Evolutionary conservation across 2,113 vertebrate genomes (phyloP), one percentile per base, ranked within the genome.

Genomic region (Poeciliopsis turrubarensis): DNA sequence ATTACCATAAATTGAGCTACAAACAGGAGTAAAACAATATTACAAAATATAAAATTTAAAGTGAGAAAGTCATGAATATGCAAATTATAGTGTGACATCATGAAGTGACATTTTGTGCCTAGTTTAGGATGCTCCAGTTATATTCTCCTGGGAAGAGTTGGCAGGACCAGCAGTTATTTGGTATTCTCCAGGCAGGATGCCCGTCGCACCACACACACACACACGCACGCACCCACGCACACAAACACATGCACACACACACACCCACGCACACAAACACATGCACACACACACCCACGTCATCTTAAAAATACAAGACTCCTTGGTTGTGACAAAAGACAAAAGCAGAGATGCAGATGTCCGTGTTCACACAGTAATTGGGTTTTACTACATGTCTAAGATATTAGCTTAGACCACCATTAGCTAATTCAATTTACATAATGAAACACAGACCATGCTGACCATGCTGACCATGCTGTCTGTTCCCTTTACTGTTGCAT

Each of bases 401-500:
- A 57, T 57, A 57, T 57, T 57, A 57, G 22, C 51, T 57, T 9
- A 57, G 22, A 11, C 51, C 25, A 3, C 51, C 51, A 57, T 57
- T 57, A 57, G 22, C 51, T 57, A 57, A 57, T 57, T 57, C 51
- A 57, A 57, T 57, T 57, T 57, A n/a, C 51, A 57, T 57, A 57
- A 57, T 57, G 51, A 57, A 57, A 57, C 51, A 25, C 51, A 57
- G 51, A 57, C 51, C 22, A 57, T 25, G 22, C 51, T 54, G 51
- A 57, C 51, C 22, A 57, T 25, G 22, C 51, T 54, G 51, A 54
- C 22, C 51, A 54, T n/a, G 25, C 51, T 57, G 51, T 57, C 51
- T n/a, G 51, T 57, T 57, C 51, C 51, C 25, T 57, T 57, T 22
- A 57, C 22, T 57, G 51, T 57, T 8, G 22, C 22, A 57, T n/a